Evolutionary conservation across 2,888 invertebrate species (phyloP).

Genomic region (Drosophila melanosoma): DNA sequence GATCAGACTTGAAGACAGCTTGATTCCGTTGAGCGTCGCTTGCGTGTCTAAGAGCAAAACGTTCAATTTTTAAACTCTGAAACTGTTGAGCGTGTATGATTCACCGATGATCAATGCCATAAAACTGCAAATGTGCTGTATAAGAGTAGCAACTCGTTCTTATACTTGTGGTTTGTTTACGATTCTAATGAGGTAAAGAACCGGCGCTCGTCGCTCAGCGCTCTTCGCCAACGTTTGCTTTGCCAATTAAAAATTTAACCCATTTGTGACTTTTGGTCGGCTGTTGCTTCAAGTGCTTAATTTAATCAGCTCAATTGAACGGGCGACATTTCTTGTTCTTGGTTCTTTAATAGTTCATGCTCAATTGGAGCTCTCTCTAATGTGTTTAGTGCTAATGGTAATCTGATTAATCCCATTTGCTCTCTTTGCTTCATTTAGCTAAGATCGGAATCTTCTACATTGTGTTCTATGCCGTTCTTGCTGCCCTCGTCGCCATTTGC

Average conservation of each 20-base stretch:
- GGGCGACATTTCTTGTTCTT: conserved; percentile 19
- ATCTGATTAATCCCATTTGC: conserved; percentile 30
- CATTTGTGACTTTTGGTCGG: conserved; percentile 47
- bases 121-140: neutral
- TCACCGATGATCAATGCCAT: conserved; percentile 11
- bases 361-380: conserved; percentile 30
- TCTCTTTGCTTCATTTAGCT: conserved; percentile 86
- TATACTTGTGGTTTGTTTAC: conserved; percentile 13
- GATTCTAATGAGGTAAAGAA: neutral
- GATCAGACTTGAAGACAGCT: conserved; percentile 19
- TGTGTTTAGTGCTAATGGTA: conserved; percentile 25
- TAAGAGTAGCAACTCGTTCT: conserved; percentile 17
- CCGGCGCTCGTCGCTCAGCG: conserved; percentile 1
- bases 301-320: conserved; percentile 69
- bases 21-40: conserved; percentile 1
- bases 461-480: conserved; percentile 95
- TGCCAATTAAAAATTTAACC: conserved; percentile 70
- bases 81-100: conserved; percentile 15
- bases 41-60: conserved; percentile 26
- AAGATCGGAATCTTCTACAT: conserved; percentile 98
- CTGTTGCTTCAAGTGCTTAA: conserved; percentile 60
- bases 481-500: conserved; percentile 96
- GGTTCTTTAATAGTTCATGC: conserved; percentile 28
- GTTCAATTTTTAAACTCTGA: conserved; percentile 20
- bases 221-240: conserved; percentile 1